phyloP scores from a whole-genome alignment of 2,797 vertebrate species.

The Gymnoscopelus braueri region DNA sequence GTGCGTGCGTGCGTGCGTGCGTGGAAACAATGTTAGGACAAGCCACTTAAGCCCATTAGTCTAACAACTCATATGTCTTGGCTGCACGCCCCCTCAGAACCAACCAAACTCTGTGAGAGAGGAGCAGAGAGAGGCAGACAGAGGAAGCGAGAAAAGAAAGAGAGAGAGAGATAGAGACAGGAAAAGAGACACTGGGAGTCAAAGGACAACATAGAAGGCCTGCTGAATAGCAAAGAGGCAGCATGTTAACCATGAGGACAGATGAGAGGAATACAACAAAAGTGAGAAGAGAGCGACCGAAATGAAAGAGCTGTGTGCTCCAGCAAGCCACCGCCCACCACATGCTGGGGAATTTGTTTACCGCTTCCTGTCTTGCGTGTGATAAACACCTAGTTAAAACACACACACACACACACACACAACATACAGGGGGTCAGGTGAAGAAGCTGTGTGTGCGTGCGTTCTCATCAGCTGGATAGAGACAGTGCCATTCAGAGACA shows the following conservation, averaged over 20 bases:
- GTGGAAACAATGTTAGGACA: slow-evolving; percentile 76
- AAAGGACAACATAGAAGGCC: slow-evolving; percentile 1
- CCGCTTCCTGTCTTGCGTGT: slow-evolving; percentile 64
- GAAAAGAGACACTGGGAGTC: not conserved
- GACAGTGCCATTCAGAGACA: slow-evolving; percentile 61
- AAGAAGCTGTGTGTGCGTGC: not conserved
- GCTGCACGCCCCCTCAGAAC: slow-evolving; percentile 62
- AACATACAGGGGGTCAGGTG: not conserved
- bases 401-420: slow-evolving; percentile 42
- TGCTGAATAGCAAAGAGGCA: slow-evolving; percentile 2
- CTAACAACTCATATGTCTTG: slow-evolving; percentile 81
- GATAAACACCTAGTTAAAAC: slow-evolving; percentile 61
- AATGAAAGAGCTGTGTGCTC: slow-evolving; percentile 60
- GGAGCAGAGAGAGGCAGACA: slow-evolving; percentile 22
- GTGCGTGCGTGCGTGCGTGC: slow-evolving; percentile 52
- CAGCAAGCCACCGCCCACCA: slow-evolving; percentile 67
- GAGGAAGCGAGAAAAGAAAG: slow-evolving; percentile 33
- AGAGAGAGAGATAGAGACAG: slow-evolving; percentile 9
- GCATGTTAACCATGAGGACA: slow-evolving; percentile 10
- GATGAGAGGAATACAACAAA: slow-evolving; percentile 4
- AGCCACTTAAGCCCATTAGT: slow-evolving; percentile 82
- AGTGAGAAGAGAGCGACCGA: slow-evolving; percentile 25
- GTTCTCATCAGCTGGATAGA: slow-evolving; percentile 67
- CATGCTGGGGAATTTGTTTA: slow-evolving; percentile 76
- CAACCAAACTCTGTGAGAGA: slow-evolving; percentile 66